A percentile compares a stretch with the other conserved stretches of the same genome.
These are phyloP conservation scores for Clamator glandarius DNA, from an alignment of 2,797 vertebrate genomes.

Conservation along the genomic window DNA sequence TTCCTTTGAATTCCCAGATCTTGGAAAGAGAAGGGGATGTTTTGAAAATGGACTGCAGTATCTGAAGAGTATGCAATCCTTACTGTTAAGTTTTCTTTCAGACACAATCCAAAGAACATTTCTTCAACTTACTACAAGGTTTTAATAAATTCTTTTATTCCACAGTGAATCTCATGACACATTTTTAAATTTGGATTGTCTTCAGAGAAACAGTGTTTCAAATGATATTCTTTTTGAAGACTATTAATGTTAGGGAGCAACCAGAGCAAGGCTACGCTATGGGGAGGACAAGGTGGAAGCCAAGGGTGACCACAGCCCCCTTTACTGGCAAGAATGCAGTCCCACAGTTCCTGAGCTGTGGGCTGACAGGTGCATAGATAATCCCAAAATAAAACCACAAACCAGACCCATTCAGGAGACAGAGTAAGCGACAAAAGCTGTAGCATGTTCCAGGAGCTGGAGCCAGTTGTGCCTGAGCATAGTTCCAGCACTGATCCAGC, in stretches of 20 bases:
- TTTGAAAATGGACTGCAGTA: background rate
- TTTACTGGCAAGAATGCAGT: background rate
- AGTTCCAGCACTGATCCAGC: background rate
- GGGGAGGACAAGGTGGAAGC: background rate
- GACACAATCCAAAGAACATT: background rate
- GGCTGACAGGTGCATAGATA: background rate
- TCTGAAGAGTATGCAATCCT: background rate
- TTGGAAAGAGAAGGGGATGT: background rate
- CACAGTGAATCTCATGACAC: background rate
- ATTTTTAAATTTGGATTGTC: background rate
- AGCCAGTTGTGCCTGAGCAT: background rate
- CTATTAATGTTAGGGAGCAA: background rate
- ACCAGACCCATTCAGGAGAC: background rate
- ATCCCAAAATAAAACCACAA: background rate
- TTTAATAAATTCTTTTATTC: background rate
- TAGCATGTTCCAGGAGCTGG: background rate
- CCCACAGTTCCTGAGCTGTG: background rate
- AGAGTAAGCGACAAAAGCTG: background rate
- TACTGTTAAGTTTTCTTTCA: background rate
- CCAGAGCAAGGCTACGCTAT: background rate
- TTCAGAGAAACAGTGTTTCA: background rate
- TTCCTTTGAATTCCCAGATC: background rate
- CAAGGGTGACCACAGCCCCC: background rate
- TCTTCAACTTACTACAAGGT: background rate
- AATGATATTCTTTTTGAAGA: background rate